Evolutionary conservation across 1,140 invertebrate species (phyloP), one percentile per base, ranked within the genome.

Genomic region (Tetragonula clypearis): DNA sequence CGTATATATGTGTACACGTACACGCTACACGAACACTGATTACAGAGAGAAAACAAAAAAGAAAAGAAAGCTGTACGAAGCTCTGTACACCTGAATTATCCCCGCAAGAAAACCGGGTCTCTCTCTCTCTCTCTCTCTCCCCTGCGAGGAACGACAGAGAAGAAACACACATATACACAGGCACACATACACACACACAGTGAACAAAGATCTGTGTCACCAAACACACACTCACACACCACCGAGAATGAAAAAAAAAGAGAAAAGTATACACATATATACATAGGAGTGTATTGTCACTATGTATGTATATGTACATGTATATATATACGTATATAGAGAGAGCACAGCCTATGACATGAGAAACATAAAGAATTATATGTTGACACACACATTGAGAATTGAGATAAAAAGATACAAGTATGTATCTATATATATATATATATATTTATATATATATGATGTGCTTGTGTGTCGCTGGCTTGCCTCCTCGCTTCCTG

Each of bases 401-500:
- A 85, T 49, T 75, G 82, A 82, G 23, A 90, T 68, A 79, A 86
- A 49, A 49, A 35, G 35, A 89, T 88, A 92, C 90, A 82, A 87
- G 89, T 88, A 49, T 49, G 9, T 49, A 49, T 49, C 8, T 30
- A 30, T 30, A 30, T 30, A 30, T 30, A 49, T 49, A 49, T 49
- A 49, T 49, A 49, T 49, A 92, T 90, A n/a, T n/a, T n/a, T 30
- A 49, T 49, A 49, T 49, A 49, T 49, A 49, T 49, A 92, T 90
- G 91, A 91, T 92, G 92, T 92, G 93, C 91, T 94, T 94, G 93
- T 94, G 93, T 94, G 92, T 94, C 92, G 93, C 92, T 94, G 92
- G 93, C 92, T 92, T 94, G 93, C 93, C 92, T 94, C 94, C 92
- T 94, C 93, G 93, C 93, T 91, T 94, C 93, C 93, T 94, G 92